Base-by-base conservation (phyloP, 1,140 invertebrate species). In the Cydia amplana region DNA sequence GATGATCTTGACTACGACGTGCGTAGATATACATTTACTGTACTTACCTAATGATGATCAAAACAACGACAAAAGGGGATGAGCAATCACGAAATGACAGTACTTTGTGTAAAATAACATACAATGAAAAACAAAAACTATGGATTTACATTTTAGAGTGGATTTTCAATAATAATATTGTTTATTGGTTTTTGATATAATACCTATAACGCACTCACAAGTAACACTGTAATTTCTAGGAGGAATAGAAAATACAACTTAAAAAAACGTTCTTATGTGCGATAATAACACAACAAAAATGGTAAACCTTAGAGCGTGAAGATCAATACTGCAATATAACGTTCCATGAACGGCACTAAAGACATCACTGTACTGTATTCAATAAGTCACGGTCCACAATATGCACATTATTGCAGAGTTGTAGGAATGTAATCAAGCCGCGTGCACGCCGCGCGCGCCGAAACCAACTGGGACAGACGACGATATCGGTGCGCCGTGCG, bases 401-500 rank as follows among this genome's bases (percentile, higher is more conserved):
- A 76, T 77, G 74, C 75, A 77, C 75, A 78, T 74, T 78, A 73
- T 79, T 81, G 72, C 74, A 60, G 63, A 32, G 75, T 80, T 82
- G 80, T 81, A 84, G 79, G 82, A 81, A 78, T 82, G 72, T 80
- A 43, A 78, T 84, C 78, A 81, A 80, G 78, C 80, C 88, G 88
- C 91, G 87, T 92, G 85, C 81, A 80, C 88, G 79, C 79, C 82
- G 83, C 89, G 80, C 89, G 89, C 87, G 86, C 86, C 88, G 87
- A 88, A 91, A 85, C 84, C 84, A 90, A 92, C 89, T 92, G 91
- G 88, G 86, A 86, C 88, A 86, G 81, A 73, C 82, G 83, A 87
- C 88, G 89, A 87, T 90, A 88, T 92, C 88, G 87, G 87, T 86
- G 86, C 88, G 88, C 88, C 85, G 87, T 86, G 86, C 88, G 88